Evolutionary conservation across 2,113 vertebrate genomes (phyloP), one percentile per base, ranked within the genome.

Genomic region (Ammodytes marinus): DNA sequence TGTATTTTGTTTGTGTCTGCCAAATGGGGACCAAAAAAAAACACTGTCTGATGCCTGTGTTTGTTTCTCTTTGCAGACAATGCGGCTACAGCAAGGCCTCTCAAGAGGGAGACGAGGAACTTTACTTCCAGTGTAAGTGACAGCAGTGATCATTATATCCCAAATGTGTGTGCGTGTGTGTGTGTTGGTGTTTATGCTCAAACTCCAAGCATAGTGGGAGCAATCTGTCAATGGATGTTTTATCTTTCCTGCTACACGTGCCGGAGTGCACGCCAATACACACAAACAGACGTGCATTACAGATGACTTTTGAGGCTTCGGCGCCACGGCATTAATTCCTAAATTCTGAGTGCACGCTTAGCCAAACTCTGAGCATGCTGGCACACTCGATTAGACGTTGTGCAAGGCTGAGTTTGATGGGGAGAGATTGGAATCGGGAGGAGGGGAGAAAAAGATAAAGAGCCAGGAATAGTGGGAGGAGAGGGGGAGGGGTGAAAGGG

Each of bases 81-180:
- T 98, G 97, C 60, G 96, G 96, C 59, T 98, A 97, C 95, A 97
- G 96, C 91, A 98, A 98, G 77, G 96, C 97, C 76, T 97, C 96
- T 88, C 97, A 97, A 87, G 97, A 98, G 2, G 97, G 97, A 67
- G 97, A 97, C 0, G 97, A 98, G 88, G 97, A 98, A 86, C 95
- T 97, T 8, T 98, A 97, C 93, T 98, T 98, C 90, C 97, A 98
- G 17, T 97, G 96, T 97, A 86, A 97, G 96, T 96, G 84, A 82
- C 76, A 53, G 27, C 42, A 0, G 0, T 43, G 53, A 82, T 75
- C 53, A 11, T 74, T 59, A 45, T 57, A 8, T 35, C 8, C 7
- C 47, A 52, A 4, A 4, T 47, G 7, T n/a, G n/a, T 69, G 40
- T 13, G 3, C 40, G n/a, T 63, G 55, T 53, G 19, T 37, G 45